These are phyloP conservation scores for Drosophila neonasuta DNA, from an alignment of 2,888 invertebrate species.

Conservation along the genomic window DNA sequence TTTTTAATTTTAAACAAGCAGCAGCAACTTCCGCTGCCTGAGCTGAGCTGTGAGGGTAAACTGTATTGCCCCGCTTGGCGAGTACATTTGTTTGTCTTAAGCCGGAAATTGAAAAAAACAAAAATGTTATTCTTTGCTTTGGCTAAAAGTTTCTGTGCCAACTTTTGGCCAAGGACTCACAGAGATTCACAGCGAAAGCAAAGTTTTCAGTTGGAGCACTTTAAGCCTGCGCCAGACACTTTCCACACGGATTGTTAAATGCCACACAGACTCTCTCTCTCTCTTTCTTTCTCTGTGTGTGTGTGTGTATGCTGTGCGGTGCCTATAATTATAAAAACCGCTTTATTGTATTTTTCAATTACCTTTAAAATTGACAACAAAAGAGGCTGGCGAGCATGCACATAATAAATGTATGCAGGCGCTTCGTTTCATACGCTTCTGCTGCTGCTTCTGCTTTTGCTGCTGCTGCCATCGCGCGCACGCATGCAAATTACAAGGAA, in stretches of 20 bases:
- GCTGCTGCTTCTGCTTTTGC: no score
- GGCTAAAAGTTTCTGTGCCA: conserved; percentile 55
- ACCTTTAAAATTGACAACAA: conserved; percentile 78
- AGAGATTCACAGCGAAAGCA: background rate
- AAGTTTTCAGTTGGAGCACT: conserved; percentile 9
- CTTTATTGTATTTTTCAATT: conserved; percentile 78
- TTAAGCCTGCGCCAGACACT: conserved; percentile 26
- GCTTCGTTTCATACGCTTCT: conserved; percentile 14
- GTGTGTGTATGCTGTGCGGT: background rate
- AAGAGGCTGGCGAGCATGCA: conserved; percentile 54
- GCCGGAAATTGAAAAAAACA: conserved; percentile 76
- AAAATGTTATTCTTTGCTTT: conserved; percentile 57
- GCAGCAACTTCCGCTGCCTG: conserved; percentile 62
- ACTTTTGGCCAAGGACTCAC: conserved; percentile 29
- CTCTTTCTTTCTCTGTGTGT: background rate
- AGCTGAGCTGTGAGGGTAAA: conserved; percentile 8
- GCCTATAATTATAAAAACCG: conserved; percentile 71
- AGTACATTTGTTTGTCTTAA: conserved; percentile 74
- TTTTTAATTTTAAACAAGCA: conserved; percentile 61
- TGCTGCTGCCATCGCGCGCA: conserved; percentile 28
- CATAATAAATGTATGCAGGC: conserved; percentile 69
- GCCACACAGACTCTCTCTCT: background rate
- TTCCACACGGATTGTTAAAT: conserved; percentile 15
- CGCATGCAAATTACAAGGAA: conserved; percentile 80
- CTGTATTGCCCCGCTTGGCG: conserved; percentile 25